Evolutionary conservation across 1,140 invertebrate species (phyloP).

Genomic region (Araneus ventricosus): DNA sequence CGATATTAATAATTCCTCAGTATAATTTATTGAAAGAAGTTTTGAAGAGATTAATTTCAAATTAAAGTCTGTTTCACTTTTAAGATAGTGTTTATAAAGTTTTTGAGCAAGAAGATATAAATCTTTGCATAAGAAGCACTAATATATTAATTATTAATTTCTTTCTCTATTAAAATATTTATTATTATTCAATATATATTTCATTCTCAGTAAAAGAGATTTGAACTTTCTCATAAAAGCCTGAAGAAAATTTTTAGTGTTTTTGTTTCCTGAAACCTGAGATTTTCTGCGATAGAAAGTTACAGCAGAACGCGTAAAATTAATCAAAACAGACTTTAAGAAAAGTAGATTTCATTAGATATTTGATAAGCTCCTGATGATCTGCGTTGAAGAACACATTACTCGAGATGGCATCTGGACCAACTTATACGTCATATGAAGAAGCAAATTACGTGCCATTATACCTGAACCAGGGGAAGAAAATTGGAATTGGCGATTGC

Average conservation of each 20-base stretch:
- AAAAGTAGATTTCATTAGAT: background rate
- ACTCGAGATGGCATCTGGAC: background rate
- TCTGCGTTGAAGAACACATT: background rate
- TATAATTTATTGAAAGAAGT: no score
- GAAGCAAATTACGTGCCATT: conserved; percentile 1
- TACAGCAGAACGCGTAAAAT: background rate
- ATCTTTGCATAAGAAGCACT: no score
- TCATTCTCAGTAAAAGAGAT: background rate
- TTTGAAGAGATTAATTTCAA: no score
- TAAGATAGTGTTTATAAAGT: no score
- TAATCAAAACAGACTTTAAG: background rate
- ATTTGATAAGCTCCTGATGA: no score
- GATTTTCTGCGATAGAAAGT: background rate
- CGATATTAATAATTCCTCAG: no score
- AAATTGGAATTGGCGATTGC: background rate
- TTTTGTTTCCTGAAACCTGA: background rate
- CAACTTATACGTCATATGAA: background rate
- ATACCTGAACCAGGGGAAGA: background rate
- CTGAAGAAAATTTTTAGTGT: background rate
- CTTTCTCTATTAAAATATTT: background rate
- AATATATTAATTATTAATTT: no score
- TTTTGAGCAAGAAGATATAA: no score
- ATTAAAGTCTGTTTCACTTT: no score
- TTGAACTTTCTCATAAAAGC: background rate
- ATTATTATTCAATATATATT: background rate